These are phyloP conservation scores for Griposia aprilina DNA, from an alignment of 2,888 invertebrate genomes.

Conservation along the genomic window DNA sequence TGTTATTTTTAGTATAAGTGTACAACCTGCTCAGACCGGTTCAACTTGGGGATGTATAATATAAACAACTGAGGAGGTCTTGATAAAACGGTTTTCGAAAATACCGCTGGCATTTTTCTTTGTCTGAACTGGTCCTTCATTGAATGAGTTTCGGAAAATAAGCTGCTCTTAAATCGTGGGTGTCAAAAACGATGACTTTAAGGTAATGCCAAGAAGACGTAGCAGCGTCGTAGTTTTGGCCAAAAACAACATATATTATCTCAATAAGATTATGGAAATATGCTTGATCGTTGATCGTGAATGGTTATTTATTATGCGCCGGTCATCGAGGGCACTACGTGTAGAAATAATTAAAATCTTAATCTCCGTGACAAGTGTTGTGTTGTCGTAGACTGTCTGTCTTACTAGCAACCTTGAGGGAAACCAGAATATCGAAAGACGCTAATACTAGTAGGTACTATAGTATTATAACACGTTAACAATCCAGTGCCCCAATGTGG, in stretches of 20 bases:
- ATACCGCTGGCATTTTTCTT: constrained; percentile 24
- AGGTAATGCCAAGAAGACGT: constrained; percentile 9
- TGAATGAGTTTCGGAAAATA: not conserved
- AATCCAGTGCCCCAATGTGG: too few species aligned
- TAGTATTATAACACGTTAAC: too few species aligned
- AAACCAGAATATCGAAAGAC: not conserved
- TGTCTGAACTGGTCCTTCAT: constrained; percentile 8
- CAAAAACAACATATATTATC: constrained; percentile 30
- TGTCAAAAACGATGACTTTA: not conserved
- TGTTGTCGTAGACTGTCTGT: not conserved
- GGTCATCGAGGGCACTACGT: not conserved
- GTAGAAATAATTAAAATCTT: constrained; percentile 1
- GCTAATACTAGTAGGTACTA: not conserved
- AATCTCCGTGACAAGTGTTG: not conserved
- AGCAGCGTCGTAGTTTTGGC: not conserved
- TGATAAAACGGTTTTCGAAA: constrained; percentile 36
- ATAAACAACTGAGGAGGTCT: constrained; percentile 25
- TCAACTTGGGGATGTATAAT: constrained; percentile 17
- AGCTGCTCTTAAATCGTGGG: not conserved
- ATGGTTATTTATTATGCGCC: not conserved
- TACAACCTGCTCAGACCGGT: constrained; percentile 38
- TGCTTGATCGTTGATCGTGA: not conserved
- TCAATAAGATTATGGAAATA: not conserved
- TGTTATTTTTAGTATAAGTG: constrained; percentile 68
- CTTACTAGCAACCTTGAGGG: not conserved